Base-by-base conservation (phyloP, 1,140 invertebrate genomes). In the Procambarus clarkii region DNA sequence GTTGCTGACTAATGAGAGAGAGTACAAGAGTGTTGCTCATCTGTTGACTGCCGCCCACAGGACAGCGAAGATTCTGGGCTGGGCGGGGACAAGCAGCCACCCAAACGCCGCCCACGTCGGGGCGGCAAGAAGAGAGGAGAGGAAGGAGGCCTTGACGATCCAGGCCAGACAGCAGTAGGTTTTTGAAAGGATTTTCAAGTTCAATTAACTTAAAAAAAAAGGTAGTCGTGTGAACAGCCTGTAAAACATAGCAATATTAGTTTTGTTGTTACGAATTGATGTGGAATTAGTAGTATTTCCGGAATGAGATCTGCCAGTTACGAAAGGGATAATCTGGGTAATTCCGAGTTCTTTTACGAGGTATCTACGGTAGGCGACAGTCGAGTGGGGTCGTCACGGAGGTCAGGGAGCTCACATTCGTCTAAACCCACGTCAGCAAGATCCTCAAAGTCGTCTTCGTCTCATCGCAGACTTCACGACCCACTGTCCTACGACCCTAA, bases 401-500 rank as follows among this genome's bases (percentile, higher is more conserved):
- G 80, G 44, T 85, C 88, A 4, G 88, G 82, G 54, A 91, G 88
- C 74, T 64, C 82, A 54, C 82, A 91, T 58, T 91, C 88, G 44
- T 91, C 92, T 18, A 92, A 87, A 54, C 92, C 87, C 18, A 89
- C 92, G 5, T 89, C 92, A 44, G 82, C 80, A 2, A 58, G 92
- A 48, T 92, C 85, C 9, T 92, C 80, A 0, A 92, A 87, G 58
- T 86, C 79, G 69, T 90, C 80, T 15, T 88, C 71, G 48, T 87
- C 86, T 45, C 86, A 82, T 45, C 69, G 83, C 21, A 54, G 86
- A 45, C 64, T 89, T 2, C 88, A 92, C 60, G 86, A 92, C 78
- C 84, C 92, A 5, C 87, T 86, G 45, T 89, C 92, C 3, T 90
- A 92, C 76, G 78, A 90, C 84, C 92, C 88, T 13, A 89, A 85